A percentile compares a stretch with the other conserved stretches of the same genome.
Evolutionary conservation across 1,140 invertebrate species (phyloP).

Genomic region (Drosophila sturtevanti): DNA sequence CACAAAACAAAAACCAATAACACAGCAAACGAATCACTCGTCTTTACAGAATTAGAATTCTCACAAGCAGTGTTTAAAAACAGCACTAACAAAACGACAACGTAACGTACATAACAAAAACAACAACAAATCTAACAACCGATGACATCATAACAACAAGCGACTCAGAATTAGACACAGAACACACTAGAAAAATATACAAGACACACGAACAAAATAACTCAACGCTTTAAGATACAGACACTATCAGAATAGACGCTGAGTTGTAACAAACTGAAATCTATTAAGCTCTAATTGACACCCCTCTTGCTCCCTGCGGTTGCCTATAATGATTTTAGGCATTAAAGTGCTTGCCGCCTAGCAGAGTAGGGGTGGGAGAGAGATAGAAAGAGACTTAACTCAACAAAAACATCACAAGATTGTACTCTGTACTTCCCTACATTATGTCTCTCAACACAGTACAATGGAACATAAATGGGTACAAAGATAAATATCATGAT

Average conservation of each 20-base stretch:
- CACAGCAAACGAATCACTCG: neutral
- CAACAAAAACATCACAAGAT: neutral
- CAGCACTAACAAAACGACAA: neutral
- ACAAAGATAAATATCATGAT: constrained; percentile 14
- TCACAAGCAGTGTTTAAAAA: neutral
- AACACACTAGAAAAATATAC: neutral
- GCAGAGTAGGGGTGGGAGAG: neutral
- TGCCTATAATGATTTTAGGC: constrained; percentile 8
- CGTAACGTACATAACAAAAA: neutral
- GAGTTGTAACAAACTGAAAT: neutral
- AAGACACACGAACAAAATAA: neutral
- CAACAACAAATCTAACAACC: neutral
- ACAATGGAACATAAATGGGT: constrained; percentile 27
- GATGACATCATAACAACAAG: neutral
- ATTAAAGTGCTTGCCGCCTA: neutral
- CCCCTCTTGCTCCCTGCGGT: neutral
- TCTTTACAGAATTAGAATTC: neutral
- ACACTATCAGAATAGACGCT: constrained; percentile 3
- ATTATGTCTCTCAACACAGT: constrained; percentile 14
- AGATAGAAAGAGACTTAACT: neutral
- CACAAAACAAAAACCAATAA: constrained; percentile 1
- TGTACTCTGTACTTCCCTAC: neutral
- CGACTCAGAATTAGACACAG: constrained; percentile 15
- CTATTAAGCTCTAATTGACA: neutral
- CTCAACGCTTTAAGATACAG: constrained; percentile 4